These are phyloP conservation scores for Brachyhypopomus occidentalis DNA, from an alignment of 2,113 vertebrate genomes.

Conservation along the genomic window DNA sequence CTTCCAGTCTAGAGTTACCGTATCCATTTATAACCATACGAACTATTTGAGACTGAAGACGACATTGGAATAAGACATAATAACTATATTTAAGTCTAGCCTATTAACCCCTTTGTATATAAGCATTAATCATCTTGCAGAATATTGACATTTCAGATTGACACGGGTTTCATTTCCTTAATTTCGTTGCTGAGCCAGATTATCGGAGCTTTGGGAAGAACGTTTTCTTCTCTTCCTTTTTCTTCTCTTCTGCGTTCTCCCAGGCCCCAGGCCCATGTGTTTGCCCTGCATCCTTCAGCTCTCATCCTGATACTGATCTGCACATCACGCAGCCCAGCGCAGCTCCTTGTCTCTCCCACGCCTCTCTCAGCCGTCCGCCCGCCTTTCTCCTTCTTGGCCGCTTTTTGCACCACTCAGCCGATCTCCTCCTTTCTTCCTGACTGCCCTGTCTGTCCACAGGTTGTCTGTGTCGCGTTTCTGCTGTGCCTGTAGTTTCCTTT, in stretches of 20 bases:
- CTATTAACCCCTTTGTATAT: too few relatives aligned
- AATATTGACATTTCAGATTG: background rate
- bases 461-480: background rate
- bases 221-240: background rate
- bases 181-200: background rate
- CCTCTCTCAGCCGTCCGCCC: constrained; percentile 33
- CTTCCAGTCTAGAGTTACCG: background rate
- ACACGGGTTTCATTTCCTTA: background rate
- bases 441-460: constrained; percentile 11
- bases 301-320: constrained; percentile 50
- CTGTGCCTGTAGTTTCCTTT: constrained; percentile 12
- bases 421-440: constrained; percentile 9
- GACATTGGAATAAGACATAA: background rate
- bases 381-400: constrained; percentile 29
- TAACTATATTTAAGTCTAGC: too few relatives aligned
- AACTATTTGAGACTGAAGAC: background rate
- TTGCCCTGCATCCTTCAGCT: constrained; percentile 3
- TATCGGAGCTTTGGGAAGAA: background rate
- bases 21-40: background rate
- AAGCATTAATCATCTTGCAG: background rate
- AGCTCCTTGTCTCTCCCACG: constrained; percentile 25
- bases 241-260: background rate
- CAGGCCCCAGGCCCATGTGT: background rate
- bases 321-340: constrained; percentile 53
- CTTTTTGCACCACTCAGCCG: constrained; percentile 38